Evolutionary conservation across 1,140 invertebrate species (phyloP), one percentile per base, ranked within the genome.

Genomic region (Calliopsis andreniformis): DNA sequence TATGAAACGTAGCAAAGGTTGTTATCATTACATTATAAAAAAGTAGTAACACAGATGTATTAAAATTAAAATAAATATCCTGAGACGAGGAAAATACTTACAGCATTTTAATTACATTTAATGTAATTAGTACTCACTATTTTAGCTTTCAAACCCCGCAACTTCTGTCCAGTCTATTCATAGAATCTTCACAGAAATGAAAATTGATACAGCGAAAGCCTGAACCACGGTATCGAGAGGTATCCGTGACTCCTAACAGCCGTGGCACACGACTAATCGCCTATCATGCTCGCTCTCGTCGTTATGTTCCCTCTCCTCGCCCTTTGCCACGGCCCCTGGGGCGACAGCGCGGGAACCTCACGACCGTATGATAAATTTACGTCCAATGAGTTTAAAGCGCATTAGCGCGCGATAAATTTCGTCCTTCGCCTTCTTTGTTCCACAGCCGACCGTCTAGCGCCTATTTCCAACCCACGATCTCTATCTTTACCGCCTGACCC

Each of bases 271-370:
- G 43, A 75, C 20, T 20, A 67, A 58, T 73, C 51, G 47, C 64
- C 59, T 49, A 47, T 70, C 64, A n/a, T 62, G 28, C 12, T 25
- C 35, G 10, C 10, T 59, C 56, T 1, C 10, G 25, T 28, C 43
- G 47, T 67, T 66, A 23, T 20, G 12, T 51, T 49, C 25, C 2
- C 12, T 45, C 23, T 35, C 51, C 20, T 30, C 25, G n/a, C 14
- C 49, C 32, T 70, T 28, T 35, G 25, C 25, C 43, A 14, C 47
- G 35, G 45, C 16, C 16, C 68, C 56, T 28, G 30, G n/a, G 58
- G 75, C 75, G 75, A 77, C 68, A 71, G 68, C 75, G 75, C 67
- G 75, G 68, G 75, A 77, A 77, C 67, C 58, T 61, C 45, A 16
- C 51, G 28, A 3, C 20, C 45, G 25, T 35, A 39, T 51, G 76